Percentiles rank a stretch among this genome's conserved stretches.
These are phyloP conservation scores for Leptosomus discolor DNA, from an alignment of 2,113 vertebrate species.

Conservation along the genomic window DNA sequence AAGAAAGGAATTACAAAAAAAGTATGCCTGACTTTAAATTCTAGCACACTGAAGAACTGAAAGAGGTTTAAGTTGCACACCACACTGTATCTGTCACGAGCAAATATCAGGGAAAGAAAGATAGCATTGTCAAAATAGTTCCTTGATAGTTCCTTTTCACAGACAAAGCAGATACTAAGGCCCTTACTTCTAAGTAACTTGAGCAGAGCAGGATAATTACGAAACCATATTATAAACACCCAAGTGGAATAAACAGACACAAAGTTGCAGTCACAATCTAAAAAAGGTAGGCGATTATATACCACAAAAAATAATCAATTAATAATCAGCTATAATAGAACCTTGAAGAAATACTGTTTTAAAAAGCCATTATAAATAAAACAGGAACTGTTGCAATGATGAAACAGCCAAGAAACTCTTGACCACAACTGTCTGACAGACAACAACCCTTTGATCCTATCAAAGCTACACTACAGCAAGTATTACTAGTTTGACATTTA, in stretches of 20 bases:
- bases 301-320: background rate
- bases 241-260: background rate
- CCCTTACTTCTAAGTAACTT: background rate
- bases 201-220: background rate
- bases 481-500: too few relatives aligned
- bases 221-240: background rate
- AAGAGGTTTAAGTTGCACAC: background rate
- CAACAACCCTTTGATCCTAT: too few relatives aligned
- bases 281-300: background rate
- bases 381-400: background rate
- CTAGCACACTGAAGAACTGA: background rate
- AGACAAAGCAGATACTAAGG: background rate
- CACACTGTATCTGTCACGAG: background rate
- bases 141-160: background rate
- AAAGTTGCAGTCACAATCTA: background rate
- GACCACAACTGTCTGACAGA: background rate
- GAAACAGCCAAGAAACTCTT: background rate
- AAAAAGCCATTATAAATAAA: background rate
- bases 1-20: background rate
- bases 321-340: background rate
- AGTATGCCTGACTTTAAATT: background rate
- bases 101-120: background rate
- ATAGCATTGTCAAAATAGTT: background rate
- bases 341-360: background rate
- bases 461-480: too few relatives aligned